Base-by-base conservation (phyloP, 2,797 vertebrate species). In the Anniella stebbinsi region DNA sequence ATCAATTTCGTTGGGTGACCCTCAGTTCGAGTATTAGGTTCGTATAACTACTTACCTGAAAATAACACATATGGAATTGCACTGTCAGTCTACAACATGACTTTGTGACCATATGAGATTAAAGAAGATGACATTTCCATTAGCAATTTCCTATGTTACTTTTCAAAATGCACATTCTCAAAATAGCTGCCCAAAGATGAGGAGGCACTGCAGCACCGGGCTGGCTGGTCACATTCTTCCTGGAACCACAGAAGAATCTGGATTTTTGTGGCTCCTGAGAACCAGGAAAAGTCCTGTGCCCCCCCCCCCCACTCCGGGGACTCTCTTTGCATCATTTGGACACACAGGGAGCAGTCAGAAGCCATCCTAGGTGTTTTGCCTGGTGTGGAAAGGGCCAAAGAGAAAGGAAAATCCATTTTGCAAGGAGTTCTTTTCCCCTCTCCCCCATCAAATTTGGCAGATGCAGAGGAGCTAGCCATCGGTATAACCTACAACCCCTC, bases 91-190 rank as follows among this genome's bases (percentile, higher is more conserved):
- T 57, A 17, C 33, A 33, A 28, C 76, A 9, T 38, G 80, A 81
- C 78, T 84, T 4, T 18, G 63, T 92, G 67, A 92, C 92, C 54
- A 88, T 87, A 89, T 93, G 89, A 93, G 48, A 85, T 12, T 93
- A 93, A 94, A 78, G 84, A n/a, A 87, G 75, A 75, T 28, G 66
- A 92, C 23, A 9, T 86, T 92, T 92, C 91, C 89, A 41, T 93
- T 95, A 95, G 88, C n/a, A 80, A 45, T 23, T 95, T 86, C 75
- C 87, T 87, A 90, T 93, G 89, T 66, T 41, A 38, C 21, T 57
- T 57, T 86, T 57, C 23, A 75, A 54, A 86, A 60, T 57, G 70
- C 33, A 38, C 5, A 28, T 75, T 87, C 17, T 66, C 30, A 48
- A 66, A 45, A 77, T 10, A 48, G 48, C 0, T 45, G 2, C 17